phyloP scores from a whole-genome alignment of 92 coral and sea anemone species.

The Phenganax stokvisi region DNA sequence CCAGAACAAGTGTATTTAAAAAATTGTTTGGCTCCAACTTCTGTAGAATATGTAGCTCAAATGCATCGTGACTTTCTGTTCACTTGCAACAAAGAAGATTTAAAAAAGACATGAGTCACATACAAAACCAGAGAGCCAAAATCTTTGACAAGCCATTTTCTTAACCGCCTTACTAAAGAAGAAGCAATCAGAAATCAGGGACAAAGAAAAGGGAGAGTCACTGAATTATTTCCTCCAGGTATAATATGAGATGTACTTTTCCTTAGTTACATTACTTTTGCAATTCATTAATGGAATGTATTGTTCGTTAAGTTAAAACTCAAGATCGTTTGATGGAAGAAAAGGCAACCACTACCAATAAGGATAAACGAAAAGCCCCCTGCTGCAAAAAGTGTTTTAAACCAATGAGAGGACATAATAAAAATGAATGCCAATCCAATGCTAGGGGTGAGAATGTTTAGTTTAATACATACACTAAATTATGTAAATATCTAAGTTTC shows the following conservation, averaged over 20 bases:
- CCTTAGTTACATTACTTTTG: not conserved
- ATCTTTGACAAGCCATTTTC: conserved; percentile 41
- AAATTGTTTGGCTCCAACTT: not conserved
- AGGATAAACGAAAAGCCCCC: conserved; percentile 1
- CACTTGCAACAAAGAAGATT: not conserved
- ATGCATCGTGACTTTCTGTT: conserved; percentile 7
- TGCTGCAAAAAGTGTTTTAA: not conserved
- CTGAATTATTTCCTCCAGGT: conserved; percentile 44
- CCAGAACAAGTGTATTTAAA: not conserved
- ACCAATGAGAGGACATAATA: not conserved
- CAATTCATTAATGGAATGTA: not conserved
- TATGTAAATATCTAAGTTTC: no score
- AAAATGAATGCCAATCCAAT: no score
- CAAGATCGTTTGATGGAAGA: not conserved
- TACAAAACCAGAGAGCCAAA: conserved; percentile 32
- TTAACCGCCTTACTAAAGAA: conserved; percentile 20
- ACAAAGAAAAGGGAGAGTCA: conserved; percentile 32
- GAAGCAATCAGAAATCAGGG: conserved; percentile 37
- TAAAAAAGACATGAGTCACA: conserved; percentile 19
- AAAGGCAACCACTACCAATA: not conserved
- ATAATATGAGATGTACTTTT: conserved; percentile 17
- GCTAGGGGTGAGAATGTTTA: no score
- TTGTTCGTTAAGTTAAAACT: not conserved
- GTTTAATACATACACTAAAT: no score
- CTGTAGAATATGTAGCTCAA: not conserved